Evolutionary conservation across 2,113 vertebrate genomes (phyloP), one percentile per base, ranked within the genome.

Genomic region (Neopipo cinnamomea): DNA sequence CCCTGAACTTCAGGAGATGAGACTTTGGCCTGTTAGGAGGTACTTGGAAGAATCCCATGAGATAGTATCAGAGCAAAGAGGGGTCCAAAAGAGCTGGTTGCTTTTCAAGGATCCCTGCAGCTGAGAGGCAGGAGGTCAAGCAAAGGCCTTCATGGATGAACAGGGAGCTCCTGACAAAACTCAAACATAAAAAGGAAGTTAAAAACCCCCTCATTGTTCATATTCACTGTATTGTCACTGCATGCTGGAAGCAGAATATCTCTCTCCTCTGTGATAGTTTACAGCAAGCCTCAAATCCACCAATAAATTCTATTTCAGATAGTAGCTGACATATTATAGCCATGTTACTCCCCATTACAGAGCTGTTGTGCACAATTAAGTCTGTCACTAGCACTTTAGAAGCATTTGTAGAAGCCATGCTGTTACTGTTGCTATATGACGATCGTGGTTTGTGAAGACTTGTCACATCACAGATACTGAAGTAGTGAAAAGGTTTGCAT

Each of bases 401-500:
- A 92, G 8, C 37, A 49, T 42, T 88, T 92, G 39, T 41, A 95
- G 55, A 92, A 93, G 70, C 67, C 61, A 78, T 42, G 59, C 47
- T 96, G 58, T 56, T 89, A 78, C 55, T 85, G 50, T 35, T 92
- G 63, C 65, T 93, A 5, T 62, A 61, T 71, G 52, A n/a, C 12
- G 27, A 63, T 33, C 7, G 8, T 22, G 24, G 22, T 61, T 84
- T 93, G 50, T 73, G 75, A 71, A 84, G 62, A 33, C 25, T 88
- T 47, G 11, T 65, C 27, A 42, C 58, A 78, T 83, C 79, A 92
- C 78, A 95, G 61, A 89, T 73, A 96, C 8, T 62, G 79, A 96
- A 96, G 85, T 50, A 91, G 55, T 86, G 95, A 92, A 94, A 88
- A 91, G 86, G 74, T 77, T 95, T 85, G 62, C 58, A 86, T 24